Evolutionary conservation across 2,113 vertebrate species (phyloP), one percentile per base, ranked within the genome.

Genomic region (Macroglossus sobrinus): DNA sequence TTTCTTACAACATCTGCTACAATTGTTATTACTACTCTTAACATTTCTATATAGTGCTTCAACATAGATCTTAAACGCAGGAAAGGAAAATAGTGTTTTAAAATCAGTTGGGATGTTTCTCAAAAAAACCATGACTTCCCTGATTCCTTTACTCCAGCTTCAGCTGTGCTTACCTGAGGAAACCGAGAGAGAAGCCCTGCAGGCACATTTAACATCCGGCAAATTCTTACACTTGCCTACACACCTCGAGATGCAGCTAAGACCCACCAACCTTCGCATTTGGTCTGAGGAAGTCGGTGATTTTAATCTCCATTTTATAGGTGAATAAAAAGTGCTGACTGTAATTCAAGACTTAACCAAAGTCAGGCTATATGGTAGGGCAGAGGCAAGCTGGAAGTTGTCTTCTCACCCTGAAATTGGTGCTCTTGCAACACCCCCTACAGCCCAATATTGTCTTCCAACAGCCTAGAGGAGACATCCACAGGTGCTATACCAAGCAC

Each of bases 101-200:
- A 94, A 85, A 66, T 95, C 35, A 43, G 64, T 2, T 38, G 40
- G n/a, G 38, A 72, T 43, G 7, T 74, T 97, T 93, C 57, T 68
- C 84, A 33, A 40, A 85, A 79, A 82, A n/a, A 28, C 24, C 1
- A 10, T 0, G 8, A 53, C 26, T 14, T 50, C 30, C 64, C 59
- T 2, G 7, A 33, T 35, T 26, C 47, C 53, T 16, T 68, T 9
- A 38, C 12, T 9, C 15, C 12, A 22, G 84, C 57, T 16, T 55
- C 18, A 35, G 55, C 26, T 1, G 8, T 11, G 13, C 14, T 40
- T 28, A 2, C 19, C 71, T 12, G 40, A 8, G n/a, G 26, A 47
- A 45, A 26, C 40, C 12, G 21, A 74, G 22, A 43, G 64, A 2
- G 94, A 53, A 19, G 7, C 14, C 71, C 21, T 4, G 16, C 8